A percentile compares a stretch with the other conserved stretches of the same genome.
Conservation (phyloP, 1,140 invertebrate genomes). For the Drosophila rhopaloa region DNA sequence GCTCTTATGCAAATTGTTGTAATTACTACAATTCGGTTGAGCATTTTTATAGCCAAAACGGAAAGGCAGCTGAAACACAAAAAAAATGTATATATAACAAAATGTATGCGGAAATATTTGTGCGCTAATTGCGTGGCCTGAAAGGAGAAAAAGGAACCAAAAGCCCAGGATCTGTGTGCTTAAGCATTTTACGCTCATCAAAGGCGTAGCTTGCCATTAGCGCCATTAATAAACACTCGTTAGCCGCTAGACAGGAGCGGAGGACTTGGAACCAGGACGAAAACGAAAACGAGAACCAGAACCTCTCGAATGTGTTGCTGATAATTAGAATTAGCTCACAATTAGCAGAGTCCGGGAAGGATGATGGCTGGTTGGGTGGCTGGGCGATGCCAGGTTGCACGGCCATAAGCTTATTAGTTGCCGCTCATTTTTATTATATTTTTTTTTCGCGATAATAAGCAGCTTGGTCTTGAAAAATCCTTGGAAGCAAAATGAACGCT, state of each 20-base stretch:
- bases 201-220: slow-evolving; percentile 70
- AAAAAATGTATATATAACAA: slow-evolving; percentile 32
- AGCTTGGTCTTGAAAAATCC: slow-evolving; percentile 72
- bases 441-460: slow-evolving; percentile 65
- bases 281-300: slow-evolving; percentile 5
- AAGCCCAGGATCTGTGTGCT: slow-evolving; percentile 58
- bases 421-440: slow-evolving; percentile 51
- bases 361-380: slow-evolving; percentile 2
- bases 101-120: slow-evolving; percentile 79
- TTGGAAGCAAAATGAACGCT: slow-evolving; percentile 43
- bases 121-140: slow-evolving; percentile 75
- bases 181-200: slow-evolving; percentile 72
- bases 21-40: slow-evolving; percentile 82
- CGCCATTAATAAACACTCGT: slow-evolving; percentile 81
- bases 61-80: slow-evolving; percentile 27
- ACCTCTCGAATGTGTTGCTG: slow-evolving; percentile 68
- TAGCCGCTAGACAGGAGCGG: slow-evolving; percentile 39
- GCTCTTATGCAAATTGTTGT: slow-evolving; percentile 79
- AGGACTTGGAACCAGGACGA: background rate
- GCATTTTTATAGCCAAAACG: slow-evolving; percentile 75
- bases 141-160: slow-evolving; percentile 10
- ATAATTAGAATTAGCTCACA: slow-evolving; percentile 81
- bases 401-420: slow-evolving; percentile 74
- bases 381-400: slow-evolving; percentile 18
- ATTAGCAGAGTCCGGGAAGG: slow-evolving; percentile 49